Conservation (phyloP, 2,797 vertebrate genomes). For the Amniataba percoides region DNA sequence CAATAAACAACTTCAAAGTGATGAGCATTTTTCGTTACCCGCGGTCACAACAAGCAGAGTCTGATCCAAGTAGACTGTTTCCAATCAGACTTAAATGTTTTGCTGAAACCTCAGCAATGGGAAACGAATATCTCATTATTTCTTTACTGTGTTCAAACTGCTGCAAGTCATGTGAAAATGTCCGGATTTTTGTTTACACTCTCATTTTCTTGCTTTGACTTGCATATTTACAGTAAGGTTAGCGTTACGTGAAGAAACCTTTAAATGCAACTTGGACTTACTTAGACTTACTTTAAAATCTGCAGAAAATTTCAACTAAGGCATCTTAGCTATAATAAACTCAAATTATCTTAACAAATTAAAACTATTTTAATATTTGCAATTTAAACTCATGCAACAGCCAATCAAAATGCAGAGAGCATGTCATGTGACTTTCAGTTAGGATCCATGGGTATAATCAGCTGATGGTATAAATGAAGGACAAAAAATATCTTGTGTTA, state of each 20-base stretch:
- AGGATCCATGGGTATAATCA: not conserved
- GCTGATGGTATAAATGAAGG: not conserved
- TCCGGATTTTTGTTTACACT: not conserved
- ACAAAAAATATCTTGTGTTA: not conserved
- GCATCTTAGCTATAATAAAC: not conserved
- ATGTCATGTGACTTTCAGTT: conserved; percentile 2
- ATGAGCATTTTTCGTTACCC: conserved; percentile 40
- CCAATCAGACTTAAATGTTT: conserved; percentile 55
- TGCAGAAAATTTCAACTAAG: not conserved
- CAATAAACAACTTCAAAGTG: conserved; percentile 60
- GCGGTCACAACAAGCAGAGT: conserved; percentile 24
- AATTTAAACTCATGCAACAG: not conserved
- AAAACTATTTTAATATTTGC: not conserved
- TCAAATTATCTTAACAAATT: not conserved
- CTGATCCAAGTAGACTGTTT: conserved; percentile 57
- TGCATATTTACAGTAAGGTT: not conserved
- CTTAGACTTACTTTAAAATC: too few species aligned
- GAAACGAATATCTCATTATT: conserved; percentile 15
- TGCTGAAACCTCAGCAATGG: conserved; percentile 44
- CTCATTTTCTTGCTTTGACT: fast-evolving
- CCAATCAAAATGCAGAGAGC: not conserved
- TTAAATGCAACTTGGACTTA: not conserved
- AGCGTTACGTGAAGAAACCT: not conserved
- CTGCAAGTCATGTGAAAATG: not conserved
- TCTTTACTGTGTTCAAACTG: not conserved